Percentiles rank a stretch among this genome's conserved stretches.
Conservation (phyloP, 2,797 vertebrate species). For the Eospalax fontanierii region DNA sequence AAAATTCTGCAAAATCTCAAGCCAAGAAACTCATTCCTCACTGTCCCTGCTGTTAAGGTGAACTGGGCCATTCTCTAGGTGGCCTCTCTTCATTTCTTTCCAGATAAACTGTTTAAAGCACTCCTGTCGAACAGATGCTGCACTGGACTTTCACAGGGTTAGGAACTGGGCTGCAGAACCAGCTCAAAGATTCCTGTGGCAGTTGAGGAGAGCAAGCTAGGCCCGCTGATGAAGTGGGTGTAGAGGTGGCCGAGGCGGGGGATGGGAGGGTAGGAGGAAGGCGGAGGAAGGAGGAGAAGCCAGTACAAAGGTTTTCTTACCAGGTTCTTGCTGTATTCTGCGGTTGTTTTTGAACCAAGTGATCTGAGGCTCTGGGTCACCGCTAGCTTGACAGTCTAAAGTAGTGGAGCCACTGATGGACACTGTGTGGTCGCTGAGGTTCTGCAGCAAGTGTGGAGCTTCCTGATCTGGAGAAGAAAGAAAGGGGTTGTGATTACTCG, state of each 20-base stretch:
- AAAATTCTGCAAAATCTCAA: not conserved
- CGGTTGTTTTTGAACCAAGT: conserved; percentile 96
- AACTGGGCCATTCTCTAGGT: not conserved
- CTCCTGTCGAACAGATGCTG: not conserved
- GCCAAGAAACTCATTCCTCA: not conserved
- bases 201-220: not conserved
- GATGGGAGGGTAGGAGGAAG: not conserved
- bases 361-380: conserved; percentile 93
- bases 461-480: conserved; percentile 92
- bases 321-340: conserved; percentile 93
- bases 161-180: not conserved
- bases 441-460: conserved; percentile 92
- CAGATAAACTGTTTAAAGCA: not conserved
- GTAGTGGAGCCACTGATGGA: conserved; percentile 94
- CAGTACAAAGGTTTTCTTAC: conserved; percentile 88
- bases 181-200: not conserved
- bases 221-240: not conserved
- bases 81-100: not conserved
- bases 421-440: conserved; percentile 93
- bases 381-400: conserved; percentile 92
- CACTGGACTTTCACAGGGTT: not conserved
- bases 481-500: conserved; percentile 31
- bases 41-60: not conserved
- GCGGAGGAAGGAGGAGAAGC: not conserved
- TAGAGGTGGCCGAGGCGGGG: not conserved